These are phyloP conservation scores for Planococcus citri DNA, from an alignment of 1,140 invertebrate genomes.

Conservation along the genomic window DNA sequence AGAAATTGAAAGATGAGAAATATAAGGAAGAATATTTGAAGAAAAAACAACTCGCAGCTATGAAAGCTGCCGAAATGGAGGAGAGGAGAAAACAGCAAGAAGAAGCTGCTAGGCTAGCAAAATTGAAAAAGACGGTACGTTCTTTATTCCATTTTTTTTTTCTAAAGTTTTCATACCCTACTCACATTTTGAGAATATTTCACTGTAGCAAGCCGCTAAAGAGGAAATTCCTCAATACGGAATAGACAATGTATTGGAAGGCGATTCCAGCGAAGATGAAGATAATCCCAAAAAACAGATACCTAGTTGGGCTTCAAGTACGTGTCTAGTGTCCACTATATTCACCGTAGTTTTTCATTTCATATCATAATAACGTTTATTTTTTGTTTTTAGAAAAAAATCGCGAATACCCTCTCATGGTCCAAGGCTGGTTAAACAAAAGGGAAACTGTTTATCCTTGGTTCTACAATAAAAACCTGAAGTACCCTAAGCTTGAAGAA, in stretches of 20 bases:
- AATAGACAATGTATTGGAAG: neutral
- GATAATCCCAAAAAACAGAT: neutral
- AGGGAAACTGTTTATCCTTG: neutral
- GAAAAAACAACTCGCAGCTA: neutral
- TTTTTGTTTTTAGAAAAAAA: neutral
- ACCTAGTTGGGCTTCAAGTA: neutral
- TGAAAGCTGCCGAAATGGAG: neutral
- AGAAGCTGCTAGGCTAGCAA: neutral
- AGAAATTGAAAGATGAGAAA: slow-evolving; percentile 10
- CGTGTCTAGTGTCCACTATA: neutral
- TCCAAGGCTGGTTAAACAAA: neutral
- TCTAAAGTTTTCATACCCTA: neutral
- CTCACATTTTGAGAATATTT: neutral
- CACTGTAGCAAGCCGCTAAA: neutral
- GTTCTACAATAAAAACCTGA: slow-evolving; percentile 10
- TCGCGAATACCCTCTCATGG: neutral
- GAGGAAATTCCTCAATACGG: neutral
- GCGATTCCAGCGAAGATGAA: neutral
- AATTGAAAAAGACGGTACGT: neutral
- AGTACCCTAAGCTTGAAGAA: slow-evolving; percentile 8
- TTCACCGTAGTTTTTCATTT: neutral
- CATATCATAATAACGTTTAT: neutral
- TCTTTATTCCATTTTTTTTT: neutral
- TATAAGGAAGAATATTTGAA: neutral
- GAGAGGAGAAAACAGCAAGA: neutral